Percentiles rank a stretch among this genome's conserved stretches.
Evolutionary conservation across 2,797 vertebrate genomes (phyloP).

Genomic region (Gallinago nigripennis): DNA sequence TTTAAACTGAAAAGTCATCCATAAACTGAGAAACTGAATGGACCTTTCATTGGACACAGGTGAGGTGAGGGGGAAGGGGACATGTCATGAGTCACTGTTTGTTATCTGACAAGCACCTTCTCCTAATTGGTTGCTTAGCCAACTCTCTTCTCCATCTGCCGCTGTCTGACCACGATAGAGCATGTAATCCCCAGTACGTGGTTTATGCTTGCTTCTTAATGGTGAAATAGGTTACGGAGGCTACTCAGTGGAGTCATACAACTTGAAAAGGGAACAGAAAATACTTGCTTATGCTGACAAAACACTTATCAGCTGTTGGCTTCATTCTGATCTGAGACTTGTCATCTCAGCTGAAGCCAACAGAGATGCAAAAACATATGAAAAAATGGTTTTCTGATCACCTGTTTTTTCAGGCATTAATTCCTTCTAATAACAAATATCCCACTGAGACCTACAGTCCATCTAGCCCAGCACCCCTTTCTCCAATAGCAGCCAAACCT

Average conservation of each 20-base stretch:
- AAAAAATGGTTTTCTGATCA: not conserved
- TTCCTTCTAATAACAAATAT: not conserved
- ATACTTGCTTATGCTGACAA: not conserved
- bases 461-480: not conserved
- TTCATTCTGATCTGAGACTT: not conserved
- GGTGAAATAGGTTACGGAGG: not conserved
- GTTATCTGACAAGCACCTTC: constrained; percentile 1
- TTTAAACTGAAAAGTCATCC: constrained; percentile 8
- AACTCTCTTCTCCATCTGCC: not conserved
- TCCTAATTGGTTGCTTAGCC: not conserved
- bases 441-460: not conserved
- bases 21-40: not conserved
- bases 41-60: constrained; percentile 23
- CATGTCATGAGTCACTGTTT: constrained; percentile 9
- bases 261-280: not conserved
- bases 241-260: not conserved
- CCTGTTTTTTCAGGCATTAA: not conserved
- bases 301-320: not conserved
- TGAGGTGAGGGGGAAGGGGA: not conserved
- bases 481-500: not conserved
- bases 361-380: not conserved
- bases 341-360: not conserved
- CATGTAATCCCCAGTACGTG: not conserved
- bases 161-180: not conserved
- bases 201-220: not conserved